Evolutionary conservation across 2,113 vertebrate genomes (phyloP).

Genomic region (Protobothrops flavoviridis): DNA sequence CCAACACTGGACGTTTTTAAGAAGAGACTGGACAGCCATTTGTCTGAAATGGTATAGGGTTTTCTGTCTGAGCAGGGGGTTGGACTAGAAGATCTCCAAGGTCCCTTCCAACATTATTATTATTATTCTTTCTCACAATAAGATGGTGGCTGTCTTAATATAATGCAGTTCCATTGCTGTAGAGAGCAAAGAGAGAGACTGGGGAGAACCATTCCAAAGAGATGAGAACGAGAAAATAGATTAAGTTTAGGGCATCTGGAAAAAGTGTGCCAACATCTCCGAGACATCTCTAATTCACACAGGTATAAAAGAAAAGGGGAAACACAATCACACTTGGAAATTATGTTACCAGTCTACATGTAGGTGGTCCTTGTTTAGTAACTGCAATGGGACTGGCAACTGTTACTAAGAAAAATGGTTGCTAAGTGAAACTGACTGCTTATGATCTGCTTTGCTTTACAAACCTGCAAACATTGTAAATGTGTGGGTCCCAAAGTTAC

Average conservation of each 20-base stretch:
- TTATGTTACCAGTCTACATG: neutral
- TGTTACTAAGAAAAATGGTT: neutral
- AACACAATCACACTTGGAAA: neutral
- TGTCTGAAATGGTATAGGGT: too few relatives aligned
- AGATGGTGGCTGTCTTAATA: neutral
- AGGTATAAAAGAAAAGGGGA: neutral
- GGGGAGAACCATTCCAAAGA: neutral
- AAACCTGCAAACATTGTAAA: neutral
- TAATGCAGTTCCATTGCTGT: neutral
- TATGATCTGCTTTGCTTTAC: neutral
- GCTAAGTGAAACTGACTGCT: neutral
- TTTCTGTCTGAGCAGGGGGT: too few relatives aligned
- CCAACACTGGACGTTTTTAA: too few relatives aligned
- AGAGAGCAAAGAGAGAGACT: neutral
- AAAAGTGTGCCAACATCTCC: neutral
- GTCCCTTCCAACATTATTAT: too few relatives aligned
- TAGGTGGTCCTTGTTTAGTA: neutral
- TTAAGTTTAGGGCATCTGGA: neutral
- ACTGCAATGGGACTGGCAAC: neutral
- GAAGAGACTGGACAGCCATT: too few relatives aligned
- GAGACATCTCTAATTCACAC: neutral
- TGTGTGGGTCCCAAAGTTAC: neutral
- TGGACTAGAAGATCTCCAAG: too few relatives aligned
- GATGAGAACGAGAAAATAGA: neutral
- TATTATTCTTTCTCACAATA: neutral